A percentile compares a stretch with the other conserved stretches of the same genome.
phyloP scores from a whole-genome alignment of 2,888 invertebrate species.

The Scaptomyza parva region DNA sequence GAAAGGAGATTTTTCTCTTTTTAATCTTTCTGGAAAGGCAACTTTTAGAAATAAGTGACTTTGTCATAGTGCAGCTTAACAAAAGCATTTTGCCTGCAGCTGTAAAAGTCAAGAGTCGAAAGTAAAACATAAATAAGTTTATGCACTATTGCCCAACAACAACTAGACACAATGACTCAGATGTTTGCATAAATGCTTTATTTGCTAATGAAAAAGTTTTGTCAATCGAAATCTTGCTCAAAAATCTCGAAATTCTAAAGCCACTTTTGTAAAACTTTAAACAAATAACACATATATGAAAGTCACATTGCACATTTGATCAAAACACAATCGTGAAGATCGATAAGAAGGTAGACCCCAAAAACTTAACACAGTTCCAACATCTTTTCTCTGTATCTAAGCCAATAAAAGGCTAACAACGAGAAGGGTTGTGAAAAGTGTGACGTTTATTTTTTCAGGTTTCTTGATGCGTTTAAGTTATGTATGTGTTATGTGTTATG shows the following conservation, averaged over 20 bases:
- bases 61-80: background rate
- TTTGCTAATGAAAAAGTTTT: slow-evolving; percentile 18
- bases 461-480: slow-evolving; percentile 41
- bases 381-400: slow-evolving; percentile 2
- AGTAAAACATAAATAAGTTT: slow-evolving; percentile 19
- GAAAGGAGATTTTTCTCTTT: too few relatives aligned
- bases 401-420: slow-evolving; percentile 8
- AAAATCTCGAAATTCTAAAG: slow-evolving; percentile 14
- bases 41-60: too few relatives aligned
- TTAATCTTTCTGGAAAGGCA: too few relatives aligned
- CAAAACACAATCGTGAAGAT: background rate
- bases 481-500: slow-evolving; percentile 33
- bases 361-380: background rate
- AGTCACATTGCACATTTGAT: background rate
- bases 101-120: slow-evolving; percentile 13
- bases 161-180: too few relatives aligned
- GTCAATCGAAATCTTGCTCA: slow-evolving; percentile 12
- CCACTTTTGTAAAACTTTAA: slow-evolving; percentile 7
- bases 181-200: slow-evolving; percentile 7
- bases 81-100: slow-evolving; percentile 18
- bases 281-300: slow-evolving; percentile 11
- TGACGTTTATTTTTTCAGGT: slow-evolving; percentile 25
- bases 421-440: slow-evolving; percentile 37
- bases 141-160: background rate
- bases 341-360: too few relatives aligned